Evolutionary conservation across 1,140 invertebrate genomes (phyloP).

Genomic region (Himalopsyche phryganea): DNA sequence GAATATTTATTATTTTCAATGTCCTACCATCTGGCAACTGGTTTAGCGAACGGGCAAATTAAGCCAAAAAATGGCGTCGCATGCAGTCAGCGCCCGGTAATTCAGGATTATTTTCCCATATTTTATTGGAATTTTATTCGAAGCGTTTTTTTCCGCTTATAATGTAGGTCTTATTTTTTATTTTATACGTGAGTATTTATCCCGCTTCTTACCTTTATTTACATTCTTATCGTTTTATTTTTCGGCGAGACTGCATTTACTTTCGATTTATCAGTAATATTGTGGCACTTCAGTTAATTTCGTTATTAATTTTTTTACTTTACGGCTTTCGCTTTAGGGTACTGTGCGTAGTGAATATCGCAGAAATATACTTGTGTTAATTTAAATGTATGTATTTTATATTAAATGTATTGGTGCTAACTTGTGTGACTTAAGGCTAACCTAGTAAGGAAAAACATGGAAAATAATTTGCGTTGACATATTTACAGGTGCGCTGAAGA

Average conservation of each 20-base stretch:
- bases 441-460: background rate
- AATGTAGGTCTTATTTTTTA: slow-evolving; percentile 20
- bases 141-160: slow-evolving; percentile 11
- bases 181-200: slow-evolving; percentile 16
- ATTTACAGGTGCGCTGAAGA: slow-evolving; percentile 51
- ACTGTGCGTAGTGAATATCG: too few relatives aligned
- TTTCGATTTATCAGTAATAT: background rate
- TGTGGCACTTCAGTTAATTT: too few relatives aligned
- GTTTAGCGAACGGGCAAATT: slow-evolving; percentile 1
- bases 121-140: background rate
- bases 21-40: too few relatives aligned
- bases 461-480: background rate
- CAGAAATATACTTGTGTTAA: too few relatives aligned
- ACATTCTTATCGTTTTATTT: slow-evolving; percentile 7
- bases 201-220: slow-evolving; percentile 7
- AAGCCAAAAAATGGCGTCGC: slow-evolving; percentile 22
- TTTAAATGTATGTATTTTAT: too few relatives aligned
- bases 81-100: slow-evolving; percentile 22
- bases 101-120: slow-evolving; percentile 8
- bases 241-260: slow-evolving; percentile 9
- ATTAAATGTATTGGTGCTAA: background rate
- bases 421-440: background rate
- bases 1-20: too few relatives aligned
- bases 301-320: too few relatives aligned
- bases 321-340: too few relatives aligned